Evolutionary conservation across 2,888 invertebrate species (phyloP).

Genomic region (Sesia apiformis): DNA sequence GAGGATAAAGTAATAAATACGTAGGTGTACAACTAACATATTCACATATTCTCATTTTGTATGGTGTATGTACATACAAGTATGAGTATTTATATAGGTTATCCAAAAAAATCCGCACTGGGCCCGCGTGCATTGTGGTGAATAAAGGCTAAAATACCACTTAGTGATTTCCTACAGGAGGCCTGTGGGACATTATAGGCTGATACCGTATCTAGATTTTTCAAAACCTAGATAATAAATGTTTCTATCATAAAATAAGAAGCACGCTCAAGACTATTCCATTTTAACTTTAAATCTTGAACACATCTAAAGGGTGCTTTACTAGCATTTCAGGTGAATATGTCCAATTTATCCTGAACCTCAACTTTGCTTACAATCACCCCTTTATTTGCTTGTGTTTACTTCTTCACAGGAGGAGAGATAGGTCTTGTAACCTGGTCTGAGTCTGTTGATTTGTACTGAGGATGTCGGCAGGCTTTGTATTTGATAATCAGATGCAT

Average conservation of each 20-base stretch:
- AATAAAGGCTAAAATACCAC: too few species aligned
- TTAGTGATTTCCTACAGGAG: too few species aligned
- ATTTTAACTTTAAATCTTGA: background rate
- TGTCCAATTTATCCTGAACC: constrained; percentile 37
- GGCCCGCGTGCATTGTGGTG: too few species aligned
- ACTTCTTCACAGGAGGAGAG: constrained; percentile 25
- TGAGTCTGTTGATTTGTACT: constrained; percentile 22
- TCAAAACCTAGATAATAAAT: too few species aligned
- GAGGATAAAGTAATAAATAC: too few species aligned
- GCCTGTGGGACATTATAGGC: too few species aligned
- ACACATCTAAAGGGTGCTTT: constrained; percentile 36
- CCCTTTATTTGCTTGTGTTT: constrained; percentile 43
- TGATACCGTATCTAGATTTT: too few species aligned
- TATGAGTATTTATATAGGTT: too few species aligned
- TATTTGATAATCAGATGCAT: constrained; percentile 43
- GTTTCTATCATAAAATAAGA: background rate
- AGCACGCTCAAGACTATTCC: background rate
- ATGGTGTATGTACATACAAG: too few species aligned
- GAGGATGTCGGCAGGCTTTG: constrained; percentile 35
- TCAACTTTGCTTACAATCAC: constrained; percentile 40
- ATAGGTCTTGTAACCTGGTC: constrained; percentile 25
- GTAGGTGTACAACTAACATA: too few species aligned
- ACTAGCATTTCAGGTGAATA: constrained; percentile 53
- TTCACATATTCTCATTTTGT: too few species aligned
- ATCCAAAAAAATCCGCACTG: too few species aligned